Base-by-base conservation (phyloP, 2,888 invertebrate species). In the Rotaria macrura region DNA sequence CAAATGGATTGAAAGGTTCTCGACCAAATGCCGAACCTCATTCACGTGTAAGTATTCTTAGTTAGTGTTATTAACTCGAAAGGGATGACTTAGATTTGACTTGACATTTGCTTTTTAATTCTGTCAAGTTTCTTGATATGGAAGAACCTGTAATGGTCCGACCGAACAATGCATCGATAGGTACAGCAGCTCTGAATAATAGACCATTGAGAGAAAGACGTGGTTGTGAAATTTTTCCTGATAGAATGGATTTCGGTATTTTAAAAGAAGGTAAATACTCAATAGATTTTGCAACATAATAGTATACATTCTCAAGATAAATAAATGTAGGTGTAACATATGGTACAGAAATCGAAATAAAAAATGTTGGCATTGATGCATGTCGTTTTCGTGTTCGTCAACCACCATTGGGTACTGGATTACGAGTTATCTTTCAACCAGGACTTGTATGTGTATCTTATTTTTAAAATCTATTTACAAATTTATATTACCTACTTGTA, bases 331-430 rank as follows among this genome's bases (percentile, higher is more conserved):
- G 91, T 14, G 88, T 88, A 87, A 90, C 90, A 6, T 91, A 91
- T 87, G 87, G 87, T 83, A 89, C 88, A 87, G 88, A 88, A 34
- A 88, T 91, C 47, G 87, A 88, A 40, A 88, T 91, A 55, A 89
- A 89, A 86, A 91, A 91, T 88, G 90, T 90, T 17, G 91, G 91
- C 10, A 88, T 90, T 43, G 91, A 91, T 87, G 88, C 90, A 20
- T 91, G 91, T 87, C 87, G 90, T 83, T 91, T 89, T 88, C 90
- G 90, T 87, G 85, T 91, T 49, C 89, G 89, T 86, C 91, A 90
- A 86, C 91, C 91, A 29, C 90, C 91, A 12, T 90, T 91, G 5
- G 89, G 90, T 38, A 90, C 90, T 47, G 91, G 91, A 1, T 88
- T 91, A 29, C 88, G 89, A 52, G 88, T 91, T 40, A 85, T 89